Conservation (phyloP, 2,113 vertebrate genomes). For the Cairina moschata region DNA sequence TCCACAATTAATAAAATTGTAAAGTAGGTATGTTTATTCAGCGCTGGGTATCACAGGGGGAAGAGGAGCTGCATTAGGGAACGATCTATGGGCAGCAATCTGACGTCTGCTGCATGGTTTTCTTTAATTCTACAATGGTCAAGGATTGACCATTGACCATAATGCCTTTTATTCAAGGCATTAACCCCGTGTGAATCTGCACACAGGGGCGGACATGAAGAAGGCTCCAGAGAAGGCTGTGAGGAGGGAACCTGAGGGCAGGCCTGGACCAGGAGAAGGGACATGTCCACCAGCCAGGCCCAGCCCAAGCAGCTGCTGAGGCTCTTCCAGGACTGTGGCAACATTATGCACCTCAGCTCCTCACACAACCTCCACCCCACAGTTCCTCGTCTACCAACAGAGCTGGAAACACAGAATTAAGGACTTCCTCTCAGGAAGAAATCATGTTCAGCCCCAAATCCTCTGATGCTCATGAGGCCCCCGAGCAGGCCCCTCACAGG, state of each 20-base stretch:
- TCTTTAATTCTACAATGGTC: background rate
- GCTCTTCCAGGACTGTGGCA: background rate
- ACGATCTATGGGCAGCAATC: background rate
- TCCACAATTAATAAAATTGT: no score
- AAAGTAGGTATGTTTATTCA: no score
- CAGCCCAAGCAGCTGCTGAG: background rate
- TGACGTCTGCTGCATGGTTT: background rate
- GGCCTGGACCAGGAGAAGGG: background rate
- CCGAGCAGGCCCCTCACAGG: background rate
- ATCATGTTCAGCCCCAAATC: background rate
- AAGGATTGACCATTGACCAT: background rate
- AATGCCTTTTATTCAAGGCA: background rate
- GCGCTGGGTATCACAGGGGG: no score
- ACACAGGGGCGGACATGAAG: background rate
- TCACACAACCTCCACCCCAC: background rate
- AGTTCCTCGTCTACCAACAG: fast-evolving
- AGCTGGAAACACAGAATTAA: background rate
- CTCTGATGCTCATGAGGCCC: background rate
- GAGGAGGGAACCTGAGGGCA: background rate
- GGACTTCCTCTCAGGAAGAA: background rate
- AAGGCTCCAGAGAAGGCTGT: background rate
- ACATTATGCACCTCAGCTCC: background rate
- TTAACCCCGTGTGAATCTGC: background rate
- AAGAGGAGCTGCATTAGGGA: background rate
- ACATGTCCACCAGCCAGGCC: background rate